A percentile compares a stretch with the other conserved stretches of the same genome.
Evolutionary conservation across 2,888 invertebrate species (phyloP).

Genomic region (Cantharis lateralis): DNA sequence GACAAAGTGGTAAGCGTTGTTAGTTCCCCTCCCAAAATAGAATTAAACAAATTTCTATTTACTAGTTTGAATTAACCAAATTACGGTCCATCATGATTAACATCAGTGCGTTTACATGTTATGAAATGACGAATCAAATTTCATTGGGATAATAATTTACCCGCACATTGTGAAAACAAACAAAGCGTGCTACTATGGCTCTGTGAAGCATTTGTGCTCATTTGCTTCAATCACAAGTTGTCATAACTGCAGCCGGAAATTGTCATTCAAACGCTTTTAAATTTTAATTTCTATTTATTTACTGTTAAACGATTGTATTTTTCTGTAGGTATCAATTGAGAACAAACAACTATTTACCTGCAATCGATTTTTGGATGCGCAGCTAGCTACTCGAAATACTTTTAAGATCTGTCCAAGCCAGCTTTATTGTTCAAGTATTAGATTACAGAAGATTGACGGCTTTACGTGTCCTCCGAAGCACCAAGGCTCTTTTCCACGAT

Average conservation of each 20-base stretch:
- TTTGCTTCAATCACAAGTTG: conserved; percentile 49
- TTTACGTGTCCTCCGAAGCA: too few relatives aligned
- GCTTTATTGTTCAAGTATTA: too few relatives aligned
- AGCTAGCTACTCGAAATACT: too few relatives aligned
- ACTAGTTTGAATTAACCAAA: conserved; percentile 28
- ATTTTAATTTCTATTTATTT: conserved; percentile 41
- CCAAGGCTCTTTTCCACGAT: background rate
- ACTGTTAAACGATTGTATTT: conserved; percentile 27
- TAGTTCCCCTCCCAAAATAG: conserved; percentile 6
- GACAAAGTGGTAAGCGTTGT: background rate
- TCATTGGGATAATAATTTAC: conserved; percentile 51
- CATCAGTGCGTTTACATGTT: conserved; percentile 41
- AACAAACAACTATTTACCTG: background rate
- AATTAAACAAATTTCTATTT: conserved; percentile 20
- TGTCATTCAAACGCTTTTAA: conserved; percentile 46
- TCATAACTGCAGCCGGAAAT: conserved; percentile 51
- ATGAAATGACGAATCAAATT: conserved; percentile 48
- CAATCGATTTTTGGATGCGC: background rate
- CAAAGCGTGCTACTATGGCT: conserved; percentile 43
- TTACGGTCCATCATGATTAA: conserved; percentile 37
- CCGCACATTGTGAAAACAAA: conserved; percentile 50
- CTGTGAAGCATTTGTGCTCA: conserved; percentile 43
- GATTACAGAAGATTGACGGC: too few relatives aligned
- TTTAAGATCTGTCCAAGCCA: too few relatives aligned
- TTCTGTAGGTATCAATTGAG: background rate